phyloP scores from a whole-genome alignment of 2,888 invertebrate genomes.

The Acleris holmiana region DNA sequence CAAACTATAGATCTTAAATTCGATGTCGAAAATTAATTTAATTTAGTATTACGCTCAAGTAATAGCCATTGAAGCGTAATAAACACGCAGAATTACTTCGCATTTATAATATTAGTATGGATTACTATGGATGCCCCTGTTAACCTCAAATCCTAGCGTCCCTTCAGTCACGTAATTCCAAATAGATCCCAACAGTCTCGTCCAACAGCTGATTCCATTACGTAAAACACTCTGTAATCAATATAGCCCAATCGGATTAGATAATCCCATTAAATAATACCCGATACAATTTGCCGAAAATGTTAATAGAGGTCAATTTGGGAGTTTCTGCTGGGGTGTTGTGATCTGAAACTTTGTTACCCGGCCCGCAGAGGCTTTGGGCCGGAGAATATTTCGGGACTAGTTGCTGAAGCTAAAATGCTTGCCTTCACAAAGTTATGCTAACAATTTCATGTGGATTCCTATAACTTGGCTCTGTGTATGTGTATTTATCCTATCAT shows the following conservation, averaged over 20 bases:
- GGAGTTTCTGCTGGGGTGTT: conserved; percentile 13
- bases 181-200: background rate
- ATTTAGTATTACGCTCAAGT: no score
- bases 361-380: conserved; percentile 19
- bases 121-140: no score
- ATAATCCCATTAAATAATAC: conserved; percentile 19
- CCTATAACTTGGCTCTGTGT: background rate
- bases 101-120: no score
- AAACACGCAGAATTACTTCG: no score
- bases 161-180: conserved; percentile 4
- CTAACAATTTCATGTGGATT: conserved; percentile 27
- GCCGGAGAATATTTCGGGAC: conserved; percentile 29
- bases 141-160: background rate
- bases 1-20: no score
- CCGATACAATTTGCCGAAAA: conserved; percentile 11
- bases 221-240: conserved; percentile 21
- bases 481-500: no score
- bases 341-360: conserved; percentile 29
- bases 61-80: no score
- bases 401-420: conserved; percentile 21
- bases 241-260: conserved; percentile 20
- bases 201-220: background rate
- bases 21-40: no score
- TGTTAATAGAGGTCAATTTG: conserved; percentile 24
- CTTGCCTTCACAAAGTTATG: conserved; percentile 22